Percentiles rank a stretch among this genome's conserved stretches.
Conservation (phyloP, 1,140 invertebrate genomes). For the Brachionus rubens region DNA sequence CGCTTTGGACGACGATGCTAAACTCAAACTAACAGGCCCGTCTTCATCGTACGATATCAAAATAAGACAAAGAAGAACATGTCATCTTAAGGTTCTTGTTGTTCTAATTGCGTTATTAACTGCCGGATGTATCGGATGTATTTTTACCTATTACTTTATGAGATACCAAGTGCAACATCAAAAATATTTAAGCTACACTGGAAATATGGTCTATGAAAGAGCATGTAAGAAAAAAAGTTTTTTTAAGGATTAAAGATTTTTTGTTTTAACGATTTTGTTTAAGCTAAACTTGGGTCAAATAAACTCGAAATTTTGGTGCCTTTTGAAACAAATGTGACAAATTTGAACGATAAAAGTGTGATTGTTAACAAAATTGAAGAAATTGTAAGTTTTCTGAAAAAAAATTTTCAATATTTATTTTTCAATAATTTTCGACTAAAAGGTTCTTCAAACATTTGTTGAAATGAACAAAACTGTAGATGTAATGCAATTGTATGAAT, state of each 20-base stretch:
- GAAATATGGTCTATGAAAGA: slow-evolving; percentile 36
- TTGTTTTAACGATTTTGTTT: not conserved
- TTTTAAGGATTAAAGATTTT: not conserved
- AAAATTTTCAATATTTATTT: not conserved
- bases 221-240: not conserved
- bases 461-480: slow-evolving; percentile 35
- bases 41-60: slow-evolving; percentile 38
- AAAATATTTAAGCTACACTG: slow-evolving; percentile 24
- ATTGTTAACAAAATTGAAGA: slow-evolving; percentile 35
- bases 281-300: slow-evolving; percentile 41
- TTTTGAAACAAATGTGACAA: not conserved
- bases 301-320: slow-evolving; percentile 15
- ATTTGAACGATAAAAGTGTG: slow-evolving; percentile 26
- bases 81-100: slow-evolving; percentile 23
- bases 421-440: no score
- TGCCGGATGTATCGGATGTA: slow-evolving; percentile 22
- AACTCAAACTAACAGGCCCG: not conserved
- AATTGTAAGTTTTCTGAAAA: slow-evolving; percentile 14
- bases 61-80: slow-evolving; percentile 35
- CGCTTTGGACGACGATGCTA: slow-evolving; percentile 3
- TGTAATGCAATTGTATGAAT: slow-evolving; percentile 1
- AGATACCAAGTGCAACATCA: slow-evolving; percentile 9
- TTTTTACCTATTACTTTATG: slow-evolving; percentile 36
- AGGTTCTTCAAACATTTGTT: slow-evolving; percentile 23
- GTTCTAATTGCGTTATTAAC: slow-evolving; percentile 18